phyloP scores from a whole-genome alignment of 2,888 invertebrate species.

The Tribolium freemani region DNA sequence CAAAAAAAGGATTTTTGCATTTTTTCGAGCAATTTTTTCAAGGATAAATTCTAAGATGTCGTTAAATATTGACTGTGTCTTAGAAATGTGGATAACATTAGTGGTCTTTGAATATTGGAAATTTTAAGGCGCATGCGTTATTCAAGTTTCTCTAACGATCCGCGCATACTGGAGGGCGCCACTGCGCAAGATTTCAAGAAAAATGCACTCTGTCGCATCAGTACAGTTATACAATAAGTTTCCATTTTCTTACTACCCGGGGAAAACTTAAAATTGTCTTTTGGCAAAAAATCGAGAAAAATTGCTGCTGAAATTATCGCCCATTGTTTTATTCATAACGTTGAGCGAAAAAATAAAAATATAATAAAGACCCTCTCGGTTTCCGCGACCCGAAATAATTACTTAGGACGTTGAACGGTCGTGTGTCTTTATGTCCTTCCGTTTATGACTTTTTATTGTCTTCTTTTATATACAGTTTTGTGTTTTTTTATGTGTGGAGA shows the following conservation, averaged over 20 bases:
- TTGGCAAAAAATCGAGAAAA: neutral
- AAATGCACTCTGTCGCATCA: constrained; percentile 68
- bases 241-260: constrained; percentile 21
- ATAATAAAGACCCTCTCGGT: constrained; percentile 52
- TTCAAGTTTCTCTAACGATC: constrained; percentile 66
- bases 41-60: constrained; percentile 50
- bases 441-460: constrained; percentile 57
- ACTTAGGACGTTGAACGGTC: constrained; percentile 56
- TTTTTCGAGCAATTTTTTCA: constrained; percentile 47
- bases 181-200: constrained; percentile 68
- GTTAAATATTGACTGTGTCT: constrained; percentile 37
- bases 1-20: constrained; percentile 28
- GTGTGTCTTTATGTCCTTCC: constrained; percentile 50
- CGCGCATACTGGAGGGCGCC: constrained; percentile 65
- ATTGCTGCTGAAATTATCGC: neutral
- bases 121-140: constrained; percentile 61
- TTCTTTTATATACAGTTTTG: constrained; percentile 53
- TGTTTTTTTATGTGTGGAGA: constrained; percentile 53
- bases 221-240: constrained; percentile 65
- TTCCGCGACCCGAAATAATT: constrained; percentile 58
- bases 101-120: constrained; percentile 37
- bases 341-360: constrained; percentile 48
- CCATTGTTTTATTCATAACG: constrained; percentile 42
- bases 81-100: constrained; percentile 26
- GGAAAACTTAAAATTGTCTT: neutral